These are phyloP conservation scores for Chaetorhynchus papuensis DNA, from an alignment of 2,113 vertebrate genomes.

Conservation along the genomic window DNA sequence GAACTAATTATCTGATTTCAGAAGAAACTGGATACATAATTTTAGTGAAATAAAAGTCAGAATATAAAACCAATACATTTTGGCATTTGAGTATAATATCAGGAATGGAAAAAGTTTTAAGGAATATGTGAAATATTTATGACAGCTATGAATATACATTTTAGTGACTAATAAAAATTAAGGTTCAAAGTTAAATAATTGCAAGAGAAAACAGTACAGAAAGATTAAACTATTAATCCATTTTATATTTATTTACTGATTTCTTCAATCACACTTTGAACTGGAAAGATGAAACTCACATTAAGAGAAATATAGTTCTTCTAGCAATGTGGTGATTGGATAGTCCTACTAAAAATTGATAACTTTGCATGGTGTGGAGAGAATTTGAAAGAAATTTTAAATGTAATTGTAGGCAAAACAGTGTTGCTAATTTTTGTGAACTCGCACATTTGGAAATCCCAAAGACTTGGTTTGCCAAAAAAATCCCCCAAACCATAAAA, in stretches of 20 bases:
- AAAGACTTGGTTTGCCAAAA: not conserved
- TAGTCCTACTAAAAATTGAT: not conserved
- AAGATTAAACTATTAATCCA: not conserved
- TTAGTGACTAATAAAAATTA: not conserved
- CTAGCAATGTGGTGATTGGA: not conserved
- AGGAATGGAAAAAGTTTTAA: not conserved
- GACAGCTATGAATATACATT: not conserved
- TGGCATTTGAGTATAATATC: not conserved
- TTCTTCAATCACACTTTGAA: not conserved
- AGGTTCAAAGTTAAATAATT: not conserved
- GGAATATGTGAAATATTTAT: not conserved
- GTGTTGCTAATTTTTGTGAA: not conserved
- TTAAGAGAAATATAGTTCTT: not conserved
- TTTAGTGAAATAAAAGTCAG: not conserved
- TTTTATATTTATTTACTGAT: not conserved
- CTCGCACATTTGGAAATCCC: not conserved
- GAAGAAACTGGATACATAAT: not conserved
- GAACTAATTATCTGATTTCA: not conserved
- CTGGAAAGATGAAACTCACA: not conserved
- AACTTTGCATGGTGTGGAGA: not conserved
- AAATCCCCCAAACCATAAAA: not conserved
- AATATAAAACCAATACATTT: not conserved
- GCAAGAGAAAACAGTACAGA: not conserved
- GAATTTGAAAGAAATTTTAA: not conserved
- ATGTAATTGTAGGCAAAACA: not conserved